Base-by-base conservation (phyloP, 1,140 invertebrate genomes). In the Sesamia nonagrioides region DNA sequence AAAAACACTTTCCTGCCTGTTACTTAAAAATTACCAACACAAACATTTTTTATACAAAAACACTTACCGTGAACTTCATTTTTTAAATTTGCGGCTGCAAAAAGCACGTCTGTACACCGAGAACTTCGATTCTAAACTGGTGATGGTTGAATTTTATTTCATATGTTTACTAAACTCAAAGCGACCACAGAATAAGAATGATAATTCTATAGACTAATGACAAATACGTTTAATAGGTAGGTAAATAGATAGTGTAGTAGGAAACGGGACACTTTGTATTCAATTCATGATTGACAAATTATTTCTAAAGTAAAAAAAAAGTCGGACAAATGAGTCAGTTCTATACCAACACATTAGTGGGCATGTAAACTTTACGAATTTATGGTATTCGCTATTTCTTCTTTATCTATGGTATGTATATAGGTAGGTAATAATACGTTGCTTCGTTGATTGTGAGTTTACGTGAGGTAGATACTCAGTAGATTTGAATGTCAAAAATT, bases 11-110 rank as follows among this genome's bases (percentile, higher is more conserved):
- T 45, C 9, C 42, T 45, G 8, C 9, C 21, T 8, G 18, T 1
- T 21, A n/a, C 50, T n/a, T 7, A 52, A n/a, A 17, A 52, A 5
- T 1, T 7, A 15, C 27, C 27, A 54, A 54, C 7, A 54, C 7
- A 21, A 9, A 18, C 8, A 21, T 54, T 54, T 4, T 13, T 61
- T 61, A 15, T n/a, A 33, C 1, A 37, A 35, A 61, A 37, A 7
- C 6, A 11, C 58, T 61, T 37, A 61, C 58, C n/a, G 58, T 61
- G 15, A 61, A 35, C 58, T 61, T 61, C 58, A 61, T 61, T 9
- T 4, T 61, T 1, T 37, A 1, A 56, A 56, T n/a, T n/a, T 33
- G 11, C 8, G 18, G 3, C 6, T 6, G 17, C 3, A 3, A 27
- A 56, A 56, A 56, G 27, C 18, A 61, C 58, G 33, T 37, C 27